A percentile compares a stretch with the other conserved stretches of the same genome.
Evolutionary conservation across 2,888 invertebrate genomes (phyloP).

Genomic region (Piscicola geometra): DNA sequence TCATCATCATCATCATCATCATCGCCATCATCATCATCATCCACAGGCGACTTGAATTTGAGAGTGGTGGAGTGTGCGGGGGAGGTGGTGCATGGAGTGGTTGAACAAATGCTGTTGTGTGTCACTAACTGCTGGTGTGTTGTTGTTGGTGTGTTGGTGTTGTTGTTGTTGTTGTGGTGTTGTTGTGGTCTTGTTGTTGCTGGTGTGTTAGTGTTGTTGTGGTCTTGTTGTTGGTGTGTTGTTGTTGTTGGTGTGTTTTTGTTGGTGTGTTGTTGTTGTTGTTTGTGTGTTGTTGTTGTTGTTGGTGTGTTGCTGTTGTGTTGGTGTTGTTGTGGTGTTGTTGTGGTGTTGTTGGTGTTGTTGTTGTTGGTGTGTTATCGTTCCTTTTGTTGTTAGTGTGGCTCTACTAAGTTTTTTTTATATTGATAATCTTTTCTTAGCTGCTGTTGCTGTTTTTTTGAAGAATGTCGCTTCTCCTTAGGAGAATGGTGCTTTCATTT

Average conservation of each 20-base stretch:
- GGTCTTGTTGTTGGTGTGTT: not conserved
- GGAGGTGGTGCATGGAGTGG: slow-evolving; percentile 74
- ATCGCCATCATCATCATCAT: slow-evolving; percentile 62
- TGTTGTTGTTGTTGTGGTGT: not conserved
- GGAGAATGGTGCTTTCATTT: too few relatives aligned
- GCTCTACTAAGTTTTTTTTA: too few relatives aligned
- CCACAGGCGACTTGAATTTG: slow-evolving; percentile 83
- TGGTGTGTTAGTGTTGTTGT: not conserved
- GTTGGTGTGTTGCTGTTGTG: slow-evolving; percentile 2
- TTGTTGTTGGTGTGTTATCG: not conserved
- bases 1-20: too few relatives aligned
- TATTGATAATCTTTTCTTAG: too few relatives aligned
- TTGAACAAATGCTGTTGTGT: slow-evolving; percentile 75
- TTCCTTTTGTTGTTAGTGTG: too few relatives aligned
- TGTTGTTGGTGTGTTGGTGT: not conserved
- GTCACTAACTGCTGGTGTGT: slow-evolving; percentile 70
- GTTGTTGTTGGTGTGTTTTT: too few relatives aligned
- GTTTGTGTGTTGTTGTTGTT: slow-evolving; percentile 3
- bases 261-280: slow-evolving; percentile 2
- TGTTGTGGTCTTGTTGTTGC: not conserved
- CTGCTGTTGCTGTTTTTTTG: too few relatives aligned
- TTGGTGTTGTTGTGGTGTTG: too few relatives aligned
- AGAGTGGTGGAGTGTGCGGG: slow-evolving; percentile 78
- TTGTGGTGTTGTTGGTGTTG: slow-evolving; percentile 14
- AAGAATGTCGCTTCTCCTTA: too few relatives aligned